Percentiles rank a stretch among this genome's conserved stretches.
Evolutionary conservation across 2,888 invertebrate species (phyloP).

Genomic region (Athalia rosae): DNA sequence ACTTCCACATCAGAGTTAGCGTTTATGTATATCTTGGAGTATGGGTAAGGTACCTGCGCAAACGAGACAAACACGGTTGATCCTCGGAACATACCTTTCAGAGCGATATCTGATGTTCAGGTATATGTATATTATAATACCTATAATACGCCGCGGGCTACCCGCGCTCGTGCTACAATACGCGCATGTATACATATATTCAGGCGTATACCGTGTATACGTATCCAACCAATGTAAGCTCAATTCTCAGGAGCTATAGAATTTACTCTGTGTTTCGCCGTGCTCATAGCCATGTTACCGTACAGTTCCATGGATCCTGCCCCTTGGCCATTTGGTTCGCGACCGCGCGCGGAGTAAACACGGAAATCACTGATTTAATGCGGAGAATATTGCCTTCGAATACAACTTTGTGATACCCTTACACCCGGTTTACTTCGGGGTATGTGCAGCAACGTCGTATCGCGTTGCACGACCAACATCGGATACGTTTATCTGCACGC

Average conservation of each 20-base stretch:
- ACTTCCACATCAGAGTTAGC: not conserved
- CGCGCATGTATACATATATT: not conserved
- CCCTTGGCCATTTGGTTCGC: not conserved
- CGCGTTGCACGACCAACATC: too few relatives aligned
- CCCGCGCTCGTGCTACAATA: not conserved
- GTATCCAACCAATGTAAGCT: not conserved
- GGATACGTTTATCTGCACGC: too few relatives aligned
- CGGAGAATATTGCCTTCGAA: conserved; percentile 18
- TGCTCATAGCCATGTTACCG: not conserved
- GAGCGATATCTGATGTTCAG: too few relatives aligned
- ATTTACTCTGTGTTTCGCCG: not conserved
- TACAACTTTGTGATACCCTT: not conserved
- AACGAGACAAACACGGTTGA: too few relatives aligned
- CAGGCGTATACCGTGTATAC: not conserved
- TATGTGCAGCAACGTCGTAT: too few relatives aligned
- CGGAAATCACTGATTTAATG: conserved; percentile 26
- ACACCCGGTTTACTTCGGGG: not conserved
- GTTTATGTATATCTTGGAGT: not conserved
- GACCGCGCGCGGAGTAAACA: not conserved
- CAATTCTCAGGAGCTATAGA: not conserved
- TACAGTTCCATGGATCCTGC: not conserved
- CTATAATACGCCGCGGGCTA: too few relatives aligned
- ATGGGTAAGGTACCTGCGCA: not conserved
- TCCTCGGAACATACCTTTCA: too few relatives aligned
- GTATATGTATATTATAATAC: too few relatives aligned